These are phyloP conservation scores for Leptobrachium leishanense DNA, from an alignment of 2,113 vertebrate genomes.

Conservation along the genomic window DNA sequence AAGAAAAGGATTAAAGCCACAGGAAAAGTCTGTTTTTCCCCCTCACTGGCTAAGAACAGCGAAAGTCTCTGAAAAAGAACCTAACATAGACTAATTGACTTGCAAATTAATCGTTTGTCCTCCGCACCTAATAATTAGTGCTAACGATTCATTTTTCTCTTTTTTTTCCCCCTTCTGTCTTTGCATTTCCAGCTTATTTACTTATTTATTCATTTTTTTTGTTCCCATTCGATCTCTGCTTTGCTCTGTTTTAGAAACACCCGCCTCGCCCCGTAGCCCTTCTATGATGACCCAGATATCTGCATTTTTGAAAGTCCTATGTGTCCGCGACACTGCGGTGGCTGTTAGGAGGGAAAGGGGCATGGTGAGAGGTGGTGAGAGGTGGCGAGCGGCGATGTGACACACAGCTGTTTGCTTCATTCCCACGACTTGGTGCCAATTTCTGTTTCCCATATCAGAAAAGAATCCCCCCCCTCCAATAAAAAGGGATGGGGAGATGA, in stretches of 20 bases:
- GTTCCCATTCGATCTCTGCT: conserved; percentile 16
- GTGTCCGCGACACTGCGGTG: conserved; percentile 49
- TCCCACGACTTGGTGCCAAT: conserved; percentile 45
- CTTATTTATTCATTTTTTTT: conserved; percentile 21
- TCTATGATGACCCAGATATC: conserved; percentile 34
- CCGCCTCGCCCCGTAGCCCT: background rate
- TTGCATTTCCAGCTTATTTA: conserved; percentile 9
- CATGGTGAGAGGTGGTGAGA: conserved; percentile 12
- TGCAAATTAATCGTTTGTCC: conserved; percentile 71
- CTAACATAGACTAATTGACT: conserved; percentile 69
- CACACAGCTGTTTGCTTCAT: conserved; percentile 44
- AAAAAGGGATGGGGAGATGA: conserved; percentile 30
- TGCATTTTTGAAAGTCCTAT: conserved; percentile 23
- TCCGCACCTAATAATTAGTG: conserved; percentile 67
- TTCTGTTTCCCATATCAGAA: conserved; percentile 43
- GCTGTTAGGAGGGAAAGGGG: conserved; percentile 30
- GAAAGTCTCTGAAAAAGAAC: conserved; percentile 53
- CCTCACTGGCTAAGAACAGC: conserved; percentile 70
- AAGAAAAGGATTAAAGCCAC: conserved; percentile 35
- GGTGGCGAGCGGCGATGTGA: conserved; percentile 8
- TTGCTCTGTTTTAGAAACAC: conserved; percentile 38
- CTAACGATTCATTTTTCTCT: conserved; percentile 62
- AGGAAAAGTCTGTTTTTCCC: conserved; percentile 59
- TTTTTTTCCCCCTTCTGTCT: background rate
- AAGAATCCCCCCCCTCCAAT: conserved; percentile 48